Conservation (phyloP, 2,888 invertebrate species). For the Caenorhabditis sp. region DNA sequence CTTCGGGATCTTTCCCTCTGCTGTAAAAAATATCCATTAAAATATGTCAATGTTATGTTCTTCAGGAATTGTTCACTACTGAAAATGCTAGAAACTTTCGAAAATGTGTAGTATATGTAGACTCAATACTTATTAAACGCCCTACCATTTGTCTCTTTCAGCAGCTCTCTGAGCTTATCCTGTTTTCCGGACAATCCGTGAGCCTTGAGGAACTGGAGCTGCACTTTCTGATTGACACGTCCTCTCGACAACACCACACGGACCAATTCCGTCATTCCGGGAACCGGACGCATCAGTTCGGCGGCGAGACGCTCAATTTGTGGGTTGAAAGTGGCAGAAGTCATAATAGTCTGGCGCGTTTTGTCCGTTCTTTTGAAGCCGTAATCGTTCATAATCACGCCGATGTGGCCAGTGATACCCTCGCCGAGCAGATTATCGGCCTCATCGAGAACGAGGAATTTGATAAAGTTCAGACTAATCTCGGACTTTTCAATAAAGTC, state of each 20-base stretch:
- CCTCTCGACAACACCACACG: conserved; percentile 27
- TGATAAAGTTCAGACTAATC: conserved; percentile 79
- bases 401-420: conserved; percentile 48
- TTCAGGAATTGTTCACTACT: too few species aligned
- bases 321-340: conserved; percentile 67
- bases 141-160: conserved; percentile 6
- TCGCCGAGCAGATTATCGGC: conserved; percentile 88
- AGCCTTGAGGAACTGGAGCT: conserved; percentile 27
- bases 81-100: too few species aligned
- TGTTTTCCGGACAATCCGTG: conserved; percentile 31
- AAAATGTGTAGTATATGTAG: too few species aligned
- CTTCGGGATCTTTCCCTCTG: conserved; percentile 13
- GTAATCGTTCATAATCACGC: conserved; percentile 8
- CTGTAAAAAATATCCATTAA: conserved; percentile 20
- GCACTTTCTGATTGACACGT: conserved; percentile 36
- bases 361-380: neutral
- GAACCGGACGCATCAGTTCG: conserved; percentile 37
- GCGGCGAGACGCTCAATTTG: conserved; percentile 39
- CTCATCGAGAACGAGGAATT: conserved; percentile 87
- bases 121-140: too few species aligned
- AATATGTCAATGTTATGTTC: neutral
- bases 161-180: conserved; percentile 14
- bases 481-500: conserved; percentile 83
- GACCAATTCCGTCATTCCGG: conserved; percentile 13
- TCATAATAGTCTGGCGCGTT: conserved; percentile 59